Base-by-base conservation (phyloP, 2,113 vertebrate species). In the Hippopotamus amphibius region DNA sequence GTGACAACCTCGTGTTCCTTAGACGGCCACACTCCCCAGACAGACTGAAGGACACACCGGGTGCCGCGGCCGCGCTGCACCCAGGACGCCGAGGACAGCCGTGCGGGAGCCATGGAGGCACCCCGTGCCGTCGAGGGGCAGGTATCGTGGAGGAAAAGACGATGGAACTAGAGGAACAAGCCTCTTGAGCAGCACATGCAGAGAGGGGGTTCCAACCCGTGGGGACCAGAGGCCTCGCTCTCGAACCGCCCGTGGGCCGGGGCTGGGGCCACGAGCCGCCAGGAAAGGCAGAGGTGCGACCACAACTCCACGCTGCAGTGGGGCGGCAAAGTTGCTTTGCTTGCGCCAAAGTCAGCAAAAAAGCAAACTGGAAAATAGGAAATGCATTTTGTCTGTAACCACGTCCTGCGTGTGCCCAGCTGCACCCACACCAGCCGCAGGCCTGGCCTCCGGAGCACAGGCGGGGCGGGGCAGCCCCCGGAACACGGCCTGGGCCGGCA, bases 271-370 rank as follows among this genome's bases (percentile, higher is more conserved):
- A 33, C 10, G 33, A 14, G 74, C 17, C 48, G 28, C 81, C 3
- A 6, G 59, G 19, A 63, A 48, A 14, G 13, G 46, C 37, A n/a
- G 63, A 33, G 4, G 13, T 1, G 6, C 24, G 0, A 13, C 43
- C 3, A 53, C 26, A 8, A 3, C 14, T 48, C 41, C 15, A 48
- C 7, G 65, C 2, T n/a, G 9, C 72, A 17, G 28, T 2, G 22
- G 1, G 1, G 37, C 12, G 9, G 55, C 65, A 4, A 6, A 9
- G 65, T 11, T 1, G 0, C 43, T 53, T 43, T 12, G 0, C 17
- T 2, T 16, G 12, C 72, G 72, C 59, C 55, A 13, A n/a, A 48
- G 28, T 3, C 48, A 33, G 33, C 50, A 41, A 63, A 74, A 30
- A n/a, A 28, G 37, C 7, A 10, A 21, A 57, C 0, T 13, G 28